Evolutionary conservation across 2,797 vertebrate genomes (phyloP).

Genomic region (Tragelaphus eurycerus): DNA sequence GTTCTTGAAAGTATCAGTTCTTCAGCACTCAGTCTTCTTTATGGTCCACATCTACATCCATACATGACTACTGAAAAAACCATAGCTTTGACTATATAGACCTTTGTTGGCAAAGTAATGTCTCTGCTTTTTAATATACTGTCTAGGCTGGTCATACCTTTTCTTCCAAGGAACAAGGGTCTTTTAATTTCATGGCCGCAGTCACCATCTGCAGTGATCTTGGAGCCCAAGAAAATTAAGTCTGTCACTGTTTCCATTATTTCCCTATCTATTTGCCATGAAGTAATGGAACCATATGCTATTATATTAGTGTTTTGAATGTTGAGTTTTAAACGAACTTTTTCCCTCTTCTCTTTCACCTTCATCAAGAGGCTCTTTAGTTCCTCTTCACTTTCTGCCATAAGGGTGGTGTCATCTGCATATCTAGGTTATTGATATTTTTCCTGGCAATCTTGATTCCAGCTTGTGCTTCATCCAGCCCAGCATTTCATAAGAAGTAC

Average conservation of each 20-base stretch:
- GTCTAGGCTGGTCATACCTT: neutral
- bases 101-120: neutral
- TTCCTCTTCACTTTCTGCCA: neutral
- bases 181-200: neutral
- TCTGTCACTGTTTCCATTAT: neutral
- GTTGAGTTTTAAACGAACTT: neutral
- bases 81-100: neutral
- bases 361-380: neutral
- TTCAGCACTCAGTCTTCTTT: neutral
- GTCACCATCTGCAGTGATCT: neutral
- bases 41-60: neutral
- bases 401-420: neutral
- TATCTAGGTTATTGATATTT: neutral
- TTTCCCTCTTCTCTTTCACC: neutral
- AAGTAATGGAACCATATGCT: neutral
- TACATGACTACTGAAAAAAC: neutral
- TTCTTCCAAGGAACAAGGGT: neutral
- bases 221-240: neutral
- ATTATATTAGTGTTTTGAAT: neutral
- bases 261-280: neutral
- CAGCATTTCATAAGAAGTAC: rapidly evolving
- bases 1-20: neutral
- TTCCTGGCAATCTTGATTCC: neutral
- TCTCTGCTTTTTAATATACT: neutral
- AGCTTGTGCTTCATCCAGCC: neutral